phyloP scores from a whole-genome alignment of 2,113 vertebrate genomes.

The Aegotheles bennettii region DNA sequence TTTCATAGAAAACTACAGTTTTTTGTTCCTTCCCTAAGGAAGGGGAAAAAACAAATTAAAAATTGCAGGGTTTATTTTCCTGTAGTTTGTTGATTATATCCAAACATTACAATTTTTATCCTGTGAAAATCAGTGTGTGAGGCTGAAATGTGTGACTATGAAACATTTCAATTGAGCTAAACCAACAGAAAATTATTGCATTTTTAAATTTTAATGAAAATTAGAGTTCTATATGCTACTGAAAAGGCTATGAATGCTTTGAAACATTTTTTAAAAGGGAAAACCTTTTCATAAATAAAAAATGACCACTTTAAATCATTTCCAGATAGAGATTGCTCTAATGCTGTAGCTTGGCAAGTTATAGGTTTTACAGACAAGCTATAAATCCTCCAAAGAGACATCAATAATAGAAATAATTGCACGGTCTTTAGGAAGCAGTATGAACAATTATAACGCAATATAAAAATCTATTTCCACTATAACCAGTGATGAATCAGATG shows the following conservation, averaged over 20 bases:
- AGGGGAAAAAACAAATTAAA: neutral
- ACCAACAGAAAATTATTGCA: neutral
- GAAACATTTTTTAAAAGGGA: neutral
- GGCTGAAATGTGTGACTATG: neutral
- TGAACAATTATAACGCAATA: slow-evolving; percentile 5
- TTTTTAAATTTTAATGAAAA: neutral
- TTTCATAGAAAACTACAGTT: neutral
- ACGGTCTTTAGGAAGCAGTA: slow-evolving; percentile 6
- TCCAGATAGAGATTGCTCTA: neutral
- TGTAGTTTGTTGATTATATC: neutral
- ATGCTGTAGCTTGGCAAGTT: neutral
- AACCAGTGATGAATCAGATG: slow-evolving; percentile 4
- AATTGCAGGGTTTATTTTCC: neutral
- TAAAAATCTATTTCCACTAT: slow-evolving; percentile 17
- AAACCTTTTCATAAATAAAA: slow-evolving; percentile 4
- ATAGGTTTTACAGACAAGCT: neutral
- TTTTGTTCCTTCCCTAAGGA: neutral
- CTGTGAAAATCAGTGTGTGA: neutral
- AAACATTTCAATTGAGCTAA: neutral
- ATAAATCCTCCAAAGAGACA: neutral
- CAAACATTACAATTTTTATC: neutral
- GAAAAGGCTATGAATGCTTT: neutral
- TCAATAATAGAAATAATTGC: slow-evolving; percentile 35
- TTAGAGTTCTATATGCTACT: neutral
- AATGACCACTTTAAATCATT: neutral